Percentiles rank a stretch among this genome's conserved stretches.
These are phyloP conservation scores for Porites lobata DNA, from an alignment of 92 coral and sea anemone genomes.

Conservation along the genomic window DNA sequence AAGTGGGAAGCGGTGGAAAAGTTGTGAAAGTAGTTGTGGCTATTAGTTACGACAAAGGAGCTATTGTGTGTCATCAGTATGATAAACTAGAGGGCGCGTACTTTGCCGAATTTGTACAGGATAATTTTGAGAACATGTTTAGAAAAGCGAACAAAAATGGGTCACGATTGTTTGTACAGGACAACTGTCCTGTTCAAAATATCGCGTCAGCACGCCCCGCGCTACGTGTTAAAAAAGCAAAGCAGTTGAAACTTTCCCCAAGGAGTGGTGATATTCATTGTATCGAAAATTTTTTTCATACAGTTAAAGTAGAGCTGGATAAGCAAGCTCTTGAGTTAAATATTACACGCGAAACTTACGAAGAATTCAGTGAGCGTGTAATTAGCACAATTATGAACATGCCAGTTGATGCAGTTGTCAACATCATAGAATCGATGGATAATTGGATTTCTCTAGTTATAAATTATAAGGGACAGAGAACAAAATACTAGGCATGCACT, in stretches of 20 bases:
- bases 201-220: not conserved
- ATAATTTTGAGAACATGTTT: conserved; percentile 15
- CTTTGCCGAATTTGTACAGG: not conserved
- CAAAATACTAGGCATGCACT: conserved; percentile 8
- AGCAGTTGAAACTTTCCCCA: conserved; percentile 10
- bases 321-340: conserved; percentile 6
- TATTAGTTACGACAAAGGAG: conserved; percentile 16
- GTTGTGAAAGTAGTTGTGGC: conserved; percentile 37
- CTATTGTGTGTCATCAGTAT: not conserved
- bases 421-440: conserved; percentile 4
- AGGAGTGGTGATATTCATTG: not conserved
- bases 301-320: conserved; percentile 9
- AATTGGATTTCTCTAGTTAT: not conserved
- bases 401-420: not conserved
- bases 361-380: conserved; percentile 3
- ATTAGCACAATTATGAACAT: conserved; percentile 7
- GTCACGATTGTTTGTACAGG: conserved; percentile 16
- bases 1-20: conserved; percentile 42
- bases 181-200: conserved; percentile 29
- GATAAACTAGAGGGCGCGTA: not conserved
- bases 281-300: too few species aligned
- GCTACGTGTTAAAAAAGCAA: not conserved
- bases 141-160: conserved; percentile 10
- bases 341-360: conserved; percentile 21
- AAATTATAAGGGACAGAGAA: conserved; percentile 19